Evolutionary conservation across 2,797 vertebrate genomes (phyloP).

Genomic region (Aphelocoma californica): DNA sequence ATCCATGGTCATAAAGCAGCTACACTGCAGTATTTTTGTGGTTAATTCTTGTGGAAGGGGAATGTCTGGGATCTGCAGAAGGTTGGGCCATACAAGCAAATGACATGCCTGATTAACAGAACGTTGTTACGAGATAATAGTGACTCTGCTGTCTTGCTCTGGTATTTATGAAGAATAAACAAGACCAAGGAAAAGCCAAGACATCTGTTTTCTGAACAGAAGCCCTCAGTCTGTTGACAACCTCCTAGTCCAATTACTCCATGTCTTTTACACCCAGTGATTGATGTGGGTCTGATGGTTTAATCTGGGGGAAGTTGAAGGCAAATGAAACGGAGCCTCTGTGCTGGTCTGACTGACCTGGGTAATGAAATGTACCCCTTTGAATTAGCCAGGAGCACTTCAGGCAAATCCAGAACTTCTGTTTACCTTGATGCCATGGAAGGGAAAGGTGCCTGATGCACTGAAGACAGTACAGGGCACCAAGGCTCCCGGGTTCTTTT

Average conservation of each 20-base stretch:
- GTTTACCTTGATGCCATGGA: background rate
- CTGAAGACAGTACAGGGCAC: background rate
- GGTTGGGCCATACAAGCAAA: conserved; percentile 21
- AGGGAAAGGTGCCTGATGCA: background rate
- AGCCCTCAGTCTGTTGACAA: conserved; percentile 6
- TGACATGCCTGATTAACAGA: conserved; percentile 43
- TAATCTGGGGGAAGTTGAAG: background rate
- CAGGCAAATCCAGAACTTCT: background rate
- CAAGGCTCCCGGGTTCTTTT: background rate
- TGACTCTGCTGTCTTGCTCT: conserved; percentile 31
- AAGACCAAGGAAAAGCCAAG: conserved; percentile 23
- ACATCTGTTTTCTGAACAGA: conserved; percentile 27
- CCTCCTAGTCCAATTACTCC: background rate
- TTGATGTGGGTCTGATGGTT: background rate
- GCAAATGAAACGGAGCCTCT: background rate
- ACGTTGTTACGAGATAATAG: background rate
- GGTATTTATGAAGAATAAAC: conserved; percentile 42
- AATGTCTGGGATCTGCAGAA: conserved; percentile 7
- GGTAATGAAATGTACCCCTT: background rate
- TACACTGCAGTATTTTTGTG: background rate
- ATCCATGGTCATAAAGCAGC: background rate
- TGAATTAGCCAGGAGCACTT: background rate
- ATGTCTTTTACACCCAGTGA: background rate
- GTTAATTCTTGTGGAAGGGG: conserved; percentile 5
- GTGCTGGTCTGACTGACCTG: background rate